Conservation (phyloP, 1,140 invertebrate species). For the Chironomus tepperi region DNA sequence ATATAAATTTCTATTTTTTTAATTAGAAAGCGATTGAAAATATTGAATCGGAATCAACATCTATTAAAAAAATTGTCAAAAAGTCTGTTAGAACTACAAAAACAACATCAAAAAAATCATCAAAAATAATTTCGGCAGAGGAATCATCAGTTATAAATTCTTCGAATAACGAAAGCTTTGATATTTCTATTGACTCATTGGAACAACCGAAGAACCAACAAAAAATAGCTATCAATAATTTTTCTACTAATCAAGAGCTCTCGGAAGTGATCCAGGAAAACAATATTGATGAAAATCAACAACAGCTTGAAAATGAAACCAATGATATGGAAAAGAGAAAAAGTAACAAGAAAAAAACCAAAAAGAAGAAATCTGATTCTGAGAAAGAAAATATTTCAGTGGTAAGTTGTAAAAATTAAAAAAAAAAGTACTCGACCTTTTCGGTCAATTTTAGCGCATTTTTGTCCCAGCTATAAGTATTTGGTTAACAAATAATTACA, state of each 20-base stretch:
- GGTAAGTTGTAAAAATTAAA: constrained; percentile 48
- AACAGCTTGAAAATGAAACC: not conserved
- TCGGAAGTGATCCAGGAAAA: not conserved
- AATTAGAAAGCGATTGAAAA: not conserved
- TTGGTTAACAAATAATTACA: too few species aligned
- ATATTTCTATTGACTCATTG: not conserved
- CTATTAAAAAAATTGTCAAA: not conserved
- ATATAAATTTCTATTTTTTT: not conserved
- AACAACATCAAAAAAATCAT: constrained; percentile 18
- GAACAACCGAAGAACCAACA: not conserved
- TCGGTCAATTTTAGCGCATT: too few species aligned
- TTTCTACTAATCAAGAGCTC: not conserved
- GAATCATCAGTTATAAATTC: not conserved
- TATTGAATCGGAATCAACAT: not conserved
- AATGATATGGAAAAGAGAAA: not conserved
- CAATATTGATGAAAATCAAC: not conserved
- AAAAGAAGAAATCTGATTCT: constrained; percentile 49
- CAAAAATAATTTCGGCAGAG: not conserved
- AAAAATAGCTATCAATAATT: too few species aligned
- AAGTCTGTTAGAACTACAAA: not conserved
- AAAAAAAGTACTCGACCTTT: too few species aligned
- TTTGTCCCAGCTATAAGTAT: too few species aligned
- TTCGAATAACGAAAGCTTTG: not conserved
- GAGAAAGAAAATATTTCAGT: constrained; percentile 56
- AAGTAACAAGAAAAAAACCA: constrained; percentile 46